Conservation (phyloP, 2,888 invertebrate species). For the Sminthurides aquaticus region DNA sequence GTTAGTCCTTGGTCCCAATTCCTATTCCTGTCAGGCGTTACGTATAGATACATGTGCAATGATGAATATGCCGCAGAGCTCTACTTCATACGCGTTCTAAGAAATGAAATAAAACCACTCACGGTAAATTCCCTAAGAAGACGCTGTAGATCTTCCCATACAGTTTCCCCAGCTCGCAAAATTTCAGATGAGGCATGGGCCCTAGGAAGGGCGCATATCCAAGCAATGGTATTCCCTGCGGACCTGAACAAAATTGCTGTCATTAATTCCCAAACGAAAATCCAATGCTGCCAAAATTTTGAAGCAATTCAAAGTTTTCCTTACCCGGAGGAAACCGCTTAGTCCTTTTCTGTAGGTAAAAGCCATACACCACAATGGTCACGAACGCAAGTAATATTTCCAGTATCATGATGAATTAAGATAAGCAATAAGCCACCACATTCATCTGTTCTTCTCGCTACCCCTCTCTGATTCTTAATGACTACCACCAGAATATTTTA, state of each 20-base stretch:
- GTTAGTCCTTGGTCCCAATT: too few species aligned
- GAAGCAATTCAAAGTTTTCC: background rate
- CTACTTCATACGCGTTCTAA: too few species aligned
- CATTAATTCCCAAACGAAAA: background rate
- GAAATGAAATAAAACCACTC: conserved; percentile 12
- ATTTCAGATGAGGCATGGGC: conserved; percentile 24
- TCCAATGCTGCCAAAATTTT: background rate
- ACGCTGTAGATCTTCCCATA: conserved; percentile 35
- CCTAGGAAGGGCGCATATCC: conserved; percentile 34
- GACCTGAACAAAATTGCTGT: conserved; percentile 20
- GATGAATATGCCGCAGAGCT: background rate
- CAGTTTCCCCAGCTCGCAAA: conserved; percentile 29
- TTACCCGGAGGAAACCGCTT: conserved; percentile 28
- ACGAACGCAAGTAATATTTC: background rate
- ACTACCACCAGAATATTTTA: too few species aligned
- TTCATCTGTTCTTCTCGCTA: too few species aligned
- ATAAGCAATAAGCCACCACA: too few species aligned
- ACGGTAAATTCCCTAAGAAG: conserved; percentile 30
- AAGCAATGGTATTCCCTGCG: conserved; percentile 28
- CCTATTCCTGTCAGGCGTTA: too few species aligned
- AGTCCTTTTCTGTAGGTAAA: conserved; percentile 15
- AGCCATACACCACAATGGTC: background rate
- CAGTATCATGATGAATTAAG: too few species aligned
- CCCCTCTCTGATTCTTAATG: too few species aligned
- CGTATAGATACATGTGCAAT: too few species aligned